Evolutionary conservation across 2,888 invertebrate genomes (phyloP).

Genomic region (Drosophila maculinotata): DNA sequence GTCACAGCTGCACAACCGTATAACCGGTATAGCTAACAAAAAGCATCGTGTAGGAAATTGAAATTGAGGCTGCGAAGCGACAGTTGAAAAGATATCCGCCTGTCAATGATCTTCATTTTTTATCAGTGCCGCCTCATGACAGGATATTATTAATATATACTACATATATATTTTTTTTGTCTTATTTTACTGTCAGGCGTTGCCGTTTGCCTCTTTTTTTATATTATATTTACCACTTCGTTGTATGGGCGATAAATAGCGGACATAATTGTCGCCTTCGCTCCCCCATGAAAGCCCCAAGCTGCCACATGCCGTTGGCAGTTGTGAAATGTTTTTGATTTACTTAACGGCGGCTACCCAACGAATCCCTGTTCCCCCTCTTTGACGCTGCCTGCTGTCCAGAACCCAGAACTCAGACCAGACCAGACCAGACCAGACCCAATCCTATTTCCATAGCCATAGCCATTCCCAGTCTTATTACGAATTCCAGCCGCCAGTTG

Average conservation of each 20-base stretch:
- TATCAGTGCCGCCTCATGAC: constrained; percentile 3
- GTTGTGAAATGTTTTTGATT: constrained; percentile 68
- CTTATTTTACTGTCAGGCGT: constrained; percentile 21
- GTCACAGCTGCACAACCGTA: constrained; percentile 40
- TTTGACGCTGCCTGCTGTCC: not conserved
- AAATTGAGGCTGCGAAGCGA: constrained; percentile 12
- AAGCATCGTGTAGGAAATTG: constrained; percentile 12
- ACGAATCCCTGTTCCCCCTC: constrained; percentile 10
- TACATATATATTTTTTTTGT: not conserved
- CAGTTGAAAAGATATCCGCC: constrained; percentile 15
- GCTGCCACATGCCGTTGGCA: constrained; percentile 55
- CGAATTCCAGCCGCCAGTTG: constrained; percentile 42
- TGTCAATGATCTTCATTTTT: constrained; percentile 49
- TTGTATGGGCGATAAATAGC: constrained; percentile 64
- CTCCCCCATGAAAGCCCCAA: not conserved
- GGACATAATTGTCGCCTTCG: constrained; percentile 56
- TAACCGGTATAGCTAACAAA: not conserved
- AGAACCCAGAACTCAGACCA: too few species aligned
- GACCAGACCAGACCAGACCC: too few species aligned
- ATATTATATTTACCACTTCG: constrained; percentile 32
- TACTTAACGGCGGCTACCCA: constrained; percentile 49
- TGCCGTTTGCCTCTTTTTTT: constrained; percentile 20
- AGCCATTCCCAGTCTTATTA: constrained; percentile 1
- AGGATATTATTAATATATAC: constrained; percentile 35
- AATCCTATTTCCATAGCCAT: not conserved